Percentiles rank a stretch among this genome's conserved stretches.
Evolutionary conservation across 2,113 vertebrate genomes (phyloP).

Genomic region (Bufo bufo): DNA sequence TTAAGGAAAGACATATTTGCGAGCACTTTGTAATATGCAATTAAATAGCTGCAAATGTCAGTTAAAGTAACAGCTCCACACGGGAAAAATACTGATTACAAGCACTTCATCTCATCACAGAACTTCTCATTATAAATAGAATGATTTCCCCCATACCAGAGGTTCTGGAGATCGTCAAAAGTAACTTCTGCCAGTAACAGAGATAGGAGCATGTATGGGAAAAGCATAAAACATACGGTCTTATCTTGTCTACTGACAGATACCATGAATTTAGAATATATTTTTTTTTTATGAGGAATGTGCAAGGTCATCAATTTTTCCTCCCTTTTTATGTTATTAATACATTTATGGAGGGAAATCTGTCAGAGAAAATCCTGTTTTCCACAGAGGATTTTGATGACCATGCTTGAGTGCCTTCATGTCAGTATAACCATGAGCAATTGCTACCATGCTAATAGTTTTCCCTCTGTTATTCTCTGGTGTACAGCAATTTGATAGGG

Average conservation of each 20-base stretch:
- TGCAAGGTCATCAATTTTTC: conserved; percentile 53
- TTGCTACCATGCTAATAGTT: conserved; percentile 57
- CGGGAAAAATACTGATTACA: conserved; percentile 75
- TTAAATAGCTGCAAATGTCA: conserved; percentile 77
- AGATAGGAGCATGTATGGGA: conserved; percentile 20
- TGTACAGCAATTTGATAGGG: conserved; percentile 49
- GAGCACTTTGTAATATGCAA: conserved; percentile 74
- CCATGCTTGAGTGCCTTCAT: conserved; percentile 54
- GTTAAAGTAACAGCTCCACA: conserved; percentile 68
- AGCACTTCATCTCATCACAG: conserved; percentile 66
- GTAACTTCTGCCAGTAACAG: conserved; percentile 30
- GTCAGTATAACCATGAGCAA: conserved; percentile 58
- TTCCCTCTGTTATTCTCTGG: conserved; percentile 48
- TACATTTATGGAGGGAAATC: conserved; percentile 54
- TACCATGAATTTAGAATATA: conserved; percentile 15
- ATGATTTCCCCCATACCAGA: conserved; percentile 36
- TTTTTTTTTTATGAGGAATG: conserved; percentile 41
- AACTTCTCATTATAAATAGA: conserved; percentile 60
- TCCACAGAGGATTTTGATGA: conserved; percentile 53
- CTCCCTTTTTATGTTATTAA: conserved; percentile 55
- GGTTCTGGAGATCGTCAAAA: conserved; percentile 56
- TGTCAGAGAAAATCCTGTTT: conserved; percentile 56
- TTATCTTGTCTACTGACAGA: conserved; percentile 44
- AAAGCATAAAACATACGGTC: conserved; percentile 17
- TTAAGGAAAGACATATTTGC: conserved; percentile 71